Evolutionary conservation across 2,888 invertebrate genomes (phyloP).

Genomic region (Chaetogeoica ovagalla): DNA sequence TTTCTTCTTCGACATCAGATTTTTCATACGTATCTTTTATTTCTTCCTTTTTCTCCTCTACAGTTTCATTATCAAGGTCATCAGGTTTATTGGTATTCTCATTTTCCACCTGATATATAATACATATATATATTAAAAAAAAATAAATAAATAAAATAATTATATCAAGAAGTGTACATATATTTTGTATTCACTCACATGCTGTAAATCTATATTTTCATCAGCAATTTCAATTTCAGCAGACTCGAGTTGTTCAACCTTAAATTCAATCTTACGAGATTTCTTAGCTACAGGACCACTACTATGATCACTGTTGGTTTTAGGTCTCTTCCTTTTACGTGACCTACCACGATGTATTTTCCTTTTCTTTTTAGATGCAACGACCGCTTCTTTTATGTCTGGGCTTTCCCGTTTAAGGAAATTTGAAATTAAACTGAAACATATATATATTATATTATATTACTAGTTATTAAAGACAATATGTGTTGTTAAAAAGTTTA

Average conservation of each 20-base stretch:
- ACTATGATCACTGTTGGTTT: background rate
- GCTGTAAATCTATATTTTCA: background rate
- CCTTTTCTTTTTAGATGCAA: constrained; percentile 30
- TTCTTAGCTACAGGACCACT: constrained; percentile 23
- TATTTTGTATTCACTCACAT: constrained; percentile 34
- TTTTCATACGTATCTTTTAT: constrained; percentile 1
- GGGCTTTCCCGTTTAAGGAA: constrained; percentile 16
- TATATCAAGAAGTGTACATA: background rate
- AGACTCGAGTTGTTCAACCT: background rate
- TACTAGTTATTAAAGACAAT: background rate
- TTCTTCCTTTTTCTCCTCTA: constrained; percentile 38
- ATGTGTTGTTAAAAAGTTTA: background rate
- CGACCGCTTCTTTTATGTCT: background rate
- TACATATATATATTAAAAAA: too few species aligned
- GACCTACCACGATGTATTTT: constrained; percentile 13
- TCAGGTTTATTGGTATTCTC: constrained; percentile 54
- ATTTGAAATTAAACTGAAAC: constrained; percentile 40
- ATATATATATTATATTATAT: background rate
- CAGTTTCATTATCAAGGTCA: constrained; percentile 49
- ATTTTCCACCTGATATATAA: constrained; percentile 50
- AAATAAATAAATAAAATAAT: background rate
- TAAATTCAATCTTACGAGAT: background rate
- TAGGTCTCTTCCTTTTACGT: constrained; percentile 32
- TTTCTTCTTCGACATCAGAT: constrained; percentile 52
- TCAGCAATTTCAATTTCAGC: background rate